A percentile compares a stretch with the other conserved stretches of the same genome.
Evolutionary conservation across 1,140 invertebrate genomes (phyloP).

Genomic region (Formica selysi): DNA sequence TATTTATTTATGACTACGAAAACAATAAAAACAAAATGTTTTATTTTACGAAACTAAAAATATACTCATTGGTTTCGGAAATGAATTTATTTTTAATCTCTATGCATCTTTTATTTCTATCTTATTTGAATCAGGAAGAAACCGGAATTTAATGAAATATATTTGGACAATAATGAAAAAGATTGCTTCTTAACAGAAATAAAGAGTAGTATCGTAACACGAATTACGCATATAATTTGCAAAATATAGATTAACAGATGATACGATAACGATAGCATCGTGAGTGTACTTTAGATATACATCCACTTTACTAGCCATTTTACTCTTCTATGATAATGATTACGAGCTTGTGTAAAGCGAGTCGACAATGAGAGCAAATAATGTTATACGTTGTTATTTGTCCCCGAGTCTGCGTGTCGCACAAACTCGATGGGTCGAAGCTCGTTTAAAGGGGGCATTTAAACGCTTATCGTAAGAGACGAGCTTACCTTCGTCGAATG

Average conservation of each 20-base stretch:
- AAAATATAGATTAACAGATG: background rate
- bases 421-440: background rate
- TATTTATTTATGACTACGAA: background rate
- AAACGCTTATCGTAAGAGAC: slow-evolving; percentile 21
- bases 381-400: slow-evolving; percentile 32
- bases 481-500: slow-evolving; percentile 6
- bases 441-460: slow-evolving; percentile 24
- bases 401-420: slow-evolving; percentile 18
- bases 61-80: background rate
- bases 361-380: slow-evolving; percentile 27
- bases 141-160: background rate
- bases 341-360: slow-evolving; percentile 4
- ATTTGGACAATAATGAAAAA: background rate
- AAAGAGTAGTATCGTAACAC: background rate
- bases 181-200: background rate
- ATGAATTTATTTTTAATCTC: background rate
- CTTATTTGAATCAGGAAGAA: too few relatives aligned
- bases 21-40: background rate
- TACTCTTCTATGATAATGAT: slow-evolving; percentile 12
- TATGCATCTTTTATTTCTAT: background rate
- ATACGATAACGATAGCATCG: background rate
- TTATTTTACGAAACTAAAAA: background rate
- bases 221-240: background rate
- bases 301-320: background rate
- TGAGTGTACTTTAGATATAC: slow-evolving; percentile 6